phyloP scores from a whole-genome alignment of 1,140 invertebrate genomes.

The Zaprionus kolodkinae region DNA sequence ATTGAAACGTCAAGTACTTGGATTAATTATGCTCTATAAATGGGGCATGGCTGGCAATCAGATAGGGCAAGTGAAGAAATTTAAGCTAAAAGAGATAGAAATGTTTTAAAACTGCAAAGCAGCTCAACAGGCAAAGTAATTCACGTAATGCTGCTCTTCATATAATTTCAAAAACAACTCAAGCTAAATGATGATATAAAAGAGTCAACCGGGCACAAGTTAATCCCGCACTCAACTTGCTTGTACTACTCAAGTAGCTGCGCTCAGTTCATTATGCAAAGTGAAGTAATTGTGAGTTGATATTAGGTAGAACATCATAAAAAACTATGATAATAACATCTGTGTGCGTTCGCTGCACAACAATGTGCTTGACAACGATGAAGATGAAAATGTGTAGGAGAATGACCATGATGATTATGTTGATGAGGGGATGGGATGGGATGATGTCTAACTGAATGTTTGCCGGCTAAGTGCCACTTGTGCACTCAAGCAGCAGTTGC shows the following conservation, averaged over 20 bases:
- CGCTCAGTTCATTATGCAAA: conserved; percentile 69
- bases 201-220: neutral
- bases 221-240: conserved; percentile 9
- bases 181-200: neutral
- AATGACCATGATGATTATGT: conserved; percentile 35
- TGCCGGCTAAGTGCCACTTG: conserved; percentile 60
- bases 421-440: conserved; percentile 28
- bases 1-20: conserved; percentile 37
- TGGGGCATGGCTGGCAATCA: neutral
- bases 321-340: conserved; percentile 41
- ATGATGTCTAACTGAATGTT: conserved; percentile 44
- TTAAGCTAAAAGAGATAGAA: neutral
- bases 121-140: neutral
- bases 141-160: neutral
- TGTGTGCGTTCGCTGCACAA: neutral
- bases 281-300: conserved; percentile 72
- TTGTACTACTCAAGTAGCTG: conserved; percentile 11
- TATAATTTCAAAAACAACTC: neutral
- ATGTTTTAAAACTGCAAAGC: neutral
- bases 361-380: conserved; percentile 12
- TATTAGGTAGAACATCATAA: conserved; percentile 55
- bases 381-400: conserved; percentile 5
- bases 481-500: conserved; percentile 55
- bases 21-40: conserved; percentile 14
- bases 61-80: neutral